phyloP scores from a whole-genome alignment of 1,140 invertebrate species.

The Cydia splendana region DNA sequence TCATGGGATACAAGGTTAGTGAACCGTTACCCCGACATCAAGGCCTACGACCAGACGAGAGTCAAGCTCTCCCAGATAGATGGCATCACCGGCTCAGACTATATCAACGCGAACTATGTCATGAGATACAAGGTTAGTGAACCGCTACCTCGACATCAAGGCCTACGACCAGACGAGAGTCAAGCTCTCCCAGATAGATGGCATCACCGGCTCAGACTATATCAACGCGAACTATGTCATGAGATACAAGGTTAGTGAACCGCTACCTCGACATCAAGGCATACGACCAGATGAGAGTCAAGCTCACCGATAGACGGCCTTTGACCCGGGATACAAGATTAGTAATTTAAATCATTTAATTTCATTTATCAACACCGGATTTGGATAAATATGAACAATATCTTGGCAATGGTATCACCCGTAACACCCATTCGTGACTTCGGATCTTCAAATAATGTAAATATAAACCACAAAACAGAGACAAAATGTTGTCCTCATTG shows the following conservation, averaged over 20 bases:
- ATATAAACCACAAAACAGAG: too few species aligned
- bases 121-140: constrained; percentile 90
- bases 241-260: constrained; percentile 86
- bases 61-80: constrained; percentile 91
- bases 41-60: constrained; percentile 95
- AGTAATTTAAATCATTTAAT: too few species aligned
- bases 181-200: constrained; percentile 89
- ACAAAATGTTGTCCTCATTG: too few species aligned
- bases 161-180: constrained; percentile 96
- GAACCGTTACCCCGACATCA: constrained; percentile 94
- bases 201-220: constrained; percentile 90
- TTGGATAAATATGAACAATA: too few species aligned
- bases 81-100: constrained; percentile 89
- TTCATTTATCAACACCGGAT: too few species aligned
- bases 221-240: constrained; percentile 96
- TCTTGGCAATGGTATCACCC: too few species aligned
- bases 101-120: constrained; percentile 96
- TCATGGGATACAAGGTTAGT: constrained; percentile 90
- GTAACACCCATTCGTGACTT: too few species aligned
- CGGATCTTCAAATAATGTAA: too few species aligned
- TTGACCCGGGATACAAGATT: constrained; percentile 88
- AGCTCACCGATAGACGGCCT: constrained; percentile 87
- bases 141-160: constrained; percentile 94
- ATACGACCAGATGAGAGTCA: constrained; percentile 94
- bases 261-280: constrained; percentile 81